Base-by-base conservation (phyloP, 2,113 vertebrate genomes). In the Callaeas wilsoni region DNA sequence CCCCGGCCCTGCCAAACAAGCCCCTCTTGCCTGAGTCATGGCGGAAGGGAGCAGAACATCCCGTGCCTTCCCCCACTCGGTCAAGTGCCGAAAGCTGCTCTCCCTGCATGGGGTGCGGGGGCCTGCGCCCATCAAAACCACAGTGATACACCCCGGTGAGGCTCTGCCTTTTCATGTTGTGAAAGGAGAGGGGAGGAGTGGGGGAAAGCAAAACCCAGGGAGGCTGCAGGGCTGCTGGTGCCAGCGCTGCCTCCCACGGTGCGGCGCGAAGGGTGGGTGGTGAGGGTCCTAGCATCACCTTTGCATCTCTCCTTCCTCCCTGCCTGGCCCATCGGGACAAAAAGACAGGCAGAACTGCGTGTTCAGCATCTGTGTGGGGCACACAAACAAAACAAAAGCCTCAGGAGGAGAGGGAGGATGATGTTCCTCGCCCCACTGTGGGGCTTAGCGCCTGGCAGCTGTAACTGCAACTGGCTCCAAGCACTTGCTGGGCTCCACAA, bases 281-380 rank as follows among this genome's bases (percentile, higher is more conserved):
- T 89, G 76, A 86, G 75, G 80, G 73, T 67, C 86, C 91, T 55
- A 1, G 18, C 59, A 22, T 13, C 7, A 1, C 21, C 29, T 70
- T 39, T 44, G 63, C 71, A 47, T 59, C 3, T 15, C 60, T 23
- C 23, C 26, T 47, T 74, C 71, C 84, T 84, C 79, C 47, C 39
- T 7, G 0, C 27, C 37, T 9, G 1, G 39, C 79, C 49, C 1
- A 0, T 5, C 1, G 0, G 64, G 82, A 87, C 46, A 6, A 7
- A 94, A 91, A 46, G 32, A n/a, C 23, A 67, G 52, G 5, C 1
- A 0, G 19, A 27, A 65, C 70, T 4, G 2, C 2, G 1, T 25
- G 22, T 55, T 85, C 57, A 68, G 13, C 15, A 33, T 49, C 56
- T 0, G 4, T 9, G 29, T 42, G 56, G 60, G 39, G 25, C 41